Evolutionary conservation across 2,113 vertebrate genomes (phyloP), one percentile per base, ranked within the genome.

Genomic region (Pristiophorus japonicus): DNA sequence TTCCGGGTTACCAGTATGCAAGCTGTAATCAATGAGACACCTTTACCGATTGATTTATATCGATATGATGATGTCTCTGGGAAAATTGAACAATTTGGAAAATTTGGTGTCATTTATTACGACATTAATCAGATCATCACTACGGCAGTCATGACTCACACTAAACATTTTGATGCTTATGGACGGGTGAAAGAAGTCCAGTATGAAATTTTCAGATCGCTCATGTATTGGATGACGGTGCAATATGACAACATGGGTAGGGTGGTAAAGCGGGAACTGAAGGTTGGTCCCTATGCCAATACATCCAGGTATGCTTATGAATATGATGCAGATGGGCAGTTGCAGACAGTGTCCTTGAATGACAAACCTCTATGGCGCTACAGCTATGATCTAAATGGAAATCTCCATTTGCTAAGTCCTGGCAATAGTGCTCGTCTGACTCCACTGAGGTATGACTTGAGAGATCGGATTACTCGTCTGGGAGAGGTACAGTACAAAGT

Each of bases 171-270:
- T 73, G 99, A 99, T 0, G 99, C 99, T 0, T 99, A 99, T 0
- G 99, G 99, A 1, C 97, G 99, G 4, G 99, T 99, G 97, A 99
- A 99, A 96, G 99, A 99, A 96, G 98, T 99, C 12, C 99, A 99
- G 94, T 99, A 99, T 0, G 99, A 99, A 97, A 99, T 99, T 93
- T 99, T 99, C 96, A 98, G 99, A 95, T 99, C 99, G 0, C 98
- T 99, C 81, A 99, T 99, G 99, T 99, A 99, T 97, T 99, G 99
- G 99, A 99, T 99, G 99, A 99, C 99, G 11, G 98, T 99, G 95
- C 99, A 99, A 96, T 99, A 99, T 0, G 99, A 99, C 97, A 99
- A 99, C 96, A 99, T 99, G 99, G 99, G 99, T 0, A 98, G 99
- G n/a, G 99, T 99, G 2, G 98, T 99, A 87, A 98, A 98, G 96